Evolutionary conservation across 1,140 invertebrate genomes (phyloP), one percentile per base, ranked within the genome.

Genomic region (Pogonus chalceus): DNA sequence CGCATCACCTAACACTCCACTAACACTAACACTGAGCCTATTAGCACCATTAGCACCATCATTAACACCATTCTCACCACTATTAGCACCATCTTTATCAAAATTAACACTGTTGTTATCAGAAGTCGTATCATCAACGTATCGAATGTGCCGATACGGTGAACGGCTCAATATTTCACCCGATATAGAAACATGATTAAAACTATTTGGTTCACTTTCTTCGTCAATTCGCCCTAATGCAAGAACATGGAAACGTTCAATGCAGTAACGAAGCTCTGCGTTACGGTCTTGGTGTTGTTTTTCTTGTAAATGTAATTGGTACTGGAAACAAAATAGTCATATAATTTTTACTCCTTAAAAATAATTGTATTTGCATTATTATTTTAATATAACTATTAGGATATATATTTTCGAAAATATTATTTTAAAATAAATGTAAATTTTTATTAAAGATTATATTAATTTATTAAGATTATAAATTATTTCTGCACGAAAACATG

Each of bases 221-320:
- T 66, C 65, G 20, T 67, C 64, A 51, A 65, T 61, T 16, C 58
- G 55, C 18, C 60, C 54, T 26, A 67, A 47, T 2, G 65, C 64
- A 35, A 67, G 43, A 20, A 67, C 63, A 53, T 67, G 64, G 53
- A 66, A 65, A 52, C 57, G 62, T 50, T 66, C 62, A 35, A 31
- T 43, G 18, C 37, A 43, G 18, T 4, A 43, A 18, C 37, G 37
- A 18, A 43, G 37, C 37, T 43, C 37, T 9, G 37, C 37, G 18
- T 43, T 43, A 12, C 37, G 9, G 18, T 43, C 37, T 14, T 31
- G 26, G 4, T 31, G 26, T 31, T 31, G 26, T 31, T 31, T 4
- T 31, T 31, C 4, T 31, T 31, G 26, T 14, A 7, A 14, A 31
- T 31, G 26, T 14, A 7, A 31, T 31, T 31, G 14, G 26, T 31